These are phyloP conservation scores for Oxyruncus cristatus DNA, from an alignment of 2,113 vertebrate genomes.

Conservation along the genomic window DNA sequence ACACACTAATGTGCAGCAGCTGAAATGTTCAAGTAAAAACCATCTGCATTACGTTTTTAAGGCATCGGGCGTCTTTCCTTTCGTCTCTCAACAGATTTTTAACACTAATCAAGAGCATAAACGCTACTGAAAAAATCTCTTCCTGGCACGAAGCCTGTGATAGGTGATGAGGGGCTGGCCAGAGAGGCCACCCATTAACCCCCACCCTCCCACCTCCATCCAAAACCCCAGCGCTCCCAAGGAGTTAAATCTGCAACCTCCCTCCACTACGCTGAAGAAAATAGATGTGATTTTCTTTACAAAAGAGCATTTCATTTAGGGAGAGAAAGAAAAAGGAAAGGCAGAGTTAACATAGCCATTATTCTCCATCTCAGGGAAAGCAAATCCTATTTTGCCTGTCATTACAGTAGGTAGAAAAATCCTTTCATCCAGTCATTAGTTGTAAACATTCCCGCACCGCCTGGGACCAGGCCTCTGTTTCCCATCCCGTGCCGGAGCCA, in stretches of 20 bases:
- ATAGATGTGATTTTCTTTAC: slow-evolving; percentile 80
- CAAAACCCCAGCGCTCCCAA: background rate
- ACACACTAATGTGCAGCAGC: slow-evolving; percentile 5
- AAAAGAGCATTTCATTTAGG: slow-evolving; percentile 81
- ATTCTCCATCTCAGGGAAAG: slow-evolving; percentile 78
- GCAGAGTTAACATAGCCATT: slow-evolving; percentile 78
- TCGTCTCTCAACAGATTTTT: background rate
- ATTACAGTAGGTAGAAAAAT: slow-evolving; percentile 79
- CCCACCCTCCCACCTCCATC: background rate
- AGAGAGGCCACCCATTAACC: slow-evolving; percentile 5
- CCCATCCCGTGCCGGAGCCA: slow-evolving; percentile 77
- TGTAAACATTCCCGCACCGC: slow-evolving; percentile 79
- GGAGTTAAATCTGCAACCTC: slow-evolving; percentile 64
- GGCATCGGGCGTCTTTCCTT: background rate
- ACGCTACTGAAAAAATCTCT: background rate
- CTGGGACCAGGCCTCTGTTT: slow-evolving; percentile 79
- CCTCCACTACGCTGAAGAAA: slow-evolving; percentile 60
- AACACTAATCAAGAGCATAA: background rate
- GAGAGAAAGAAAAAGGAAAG: slow-evolving; percentile 65
- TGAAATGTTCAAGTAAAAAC: slow-evolving; percentile 34
- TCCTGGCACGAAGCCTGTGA: background rate
- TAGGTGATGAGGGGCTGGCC: slow-evolving; percentile 17
- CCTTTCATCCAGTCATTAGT: slow-evolving; percentile 83
- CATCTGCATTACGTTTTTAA: background rate
- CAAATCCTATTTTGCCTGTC: slow-evolving; percentile 81